phyloP scores from a whole-genome alignment of 2,113 vertebrate genomes.

The Macroglossus sobrinus region DNA sequence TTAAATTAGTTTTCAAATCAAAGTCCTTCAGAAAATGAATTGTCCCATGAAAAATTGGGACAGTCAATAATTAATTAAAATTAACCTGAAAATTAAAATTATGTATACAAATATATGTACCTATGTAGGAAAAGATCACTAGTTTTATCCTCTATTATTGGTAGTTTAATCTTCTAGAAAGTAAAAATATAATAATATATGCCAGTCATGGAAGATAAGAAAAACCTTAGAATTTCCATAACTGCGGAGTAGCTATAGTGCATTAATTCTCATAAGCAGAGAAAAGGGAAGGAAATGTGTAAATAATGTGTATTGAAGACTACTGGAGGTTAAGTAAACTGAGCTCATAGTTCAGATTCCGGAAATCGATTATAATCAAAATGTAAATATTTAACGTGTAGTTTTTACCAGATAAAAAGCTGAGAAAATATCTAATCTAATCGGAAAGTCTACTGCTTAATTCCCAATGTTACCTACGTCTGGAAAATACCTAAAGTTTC shows the following conservation, averaged over 20 bases:
- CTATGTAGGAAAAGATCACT: neutral
- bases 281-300: neutral
- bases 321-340: slow-evolving; percentile 52
- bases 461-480: neutral
- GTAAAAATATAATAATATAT: neutral
- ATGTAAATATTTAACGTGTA: slow-evolving; percentile 70
- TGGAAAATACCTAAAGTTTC: slow-evolving; percentile 17
- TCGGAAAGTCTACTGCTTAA: slow-evolving; percentile 3
- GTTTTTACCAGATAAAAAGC: slow-evolving; percentile 40
- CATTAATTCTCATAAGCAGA: slow-evolving; percentile 13
- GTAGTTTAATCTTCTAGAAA: slow-evolving; percentile 2
- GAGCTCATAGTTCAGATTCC: slow-evolving; percentile 43
- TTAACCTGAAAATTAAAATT: neutral
- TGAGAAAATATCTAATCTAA: slow-evolving; percentile 52
- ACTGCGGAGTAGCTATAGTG: neutral
- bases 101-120: no score
- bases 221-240: neutral
- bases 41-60: neutral
- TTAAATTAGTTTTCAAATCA: neutral
- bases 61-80: neutral
- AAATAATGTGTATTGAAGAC: slow-evolving; percentile 44
- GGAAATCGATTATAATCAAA: slow-evolving; percentile 60
- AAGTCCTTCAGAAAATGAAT: neutral
- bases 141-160: neutral
- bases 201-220: neutral